Percentiles rank a stretch among this genome's conserved stretches.
Conservation (phyloP, 2,797 vertebrate species). For the Carduelis carduelis region DNA sequence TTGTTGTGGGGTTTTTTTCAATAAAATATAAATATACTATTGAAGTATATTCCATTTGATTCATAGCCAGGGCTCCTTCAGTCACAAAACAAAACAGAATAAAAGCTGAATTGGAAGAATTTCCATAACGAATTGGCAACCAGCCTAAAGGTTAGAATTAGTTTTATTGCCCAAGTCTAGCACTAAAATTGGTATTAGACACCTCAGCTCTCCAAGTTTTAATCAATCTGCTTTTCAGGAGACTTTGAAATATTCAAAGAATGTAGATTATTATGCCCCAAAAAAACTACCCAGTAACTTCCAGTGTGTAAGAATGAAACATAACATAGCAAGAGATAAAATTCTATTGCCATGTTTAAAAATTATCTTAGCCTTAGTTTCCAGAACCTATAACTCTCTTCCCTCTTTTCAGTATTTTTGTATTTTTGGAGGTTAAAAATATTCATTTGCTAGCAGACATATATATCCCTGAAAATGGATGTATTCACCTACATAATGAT, state of each 20-base stretch:
- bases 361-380: background rate
- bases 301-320: background rate
- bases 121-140: background rate
- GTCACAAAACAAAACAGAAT: slow-evolving; percentile 26
- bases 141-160: background rate
- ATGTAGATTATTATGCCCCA: background rate
- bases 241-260: background rate
- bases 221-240: slow-evolving; percentile 11
- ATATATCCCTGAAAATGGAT: background rate
- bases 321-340: background rate
- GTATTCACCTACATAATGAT: background rate
- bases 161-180: background rate
- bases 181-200: background rate
- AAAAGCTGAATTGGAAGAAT: slow-evolving; percentile 40
- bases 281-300: background rate
- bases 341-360: background rate
- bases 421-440: background rate
- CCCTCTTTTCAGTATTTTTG: background rate
- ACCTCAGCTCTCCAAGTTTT: background rate
- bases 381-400: background rate
- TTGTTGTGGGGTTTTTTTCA: background rate
- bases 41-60: background rate
- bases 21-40: background rate
- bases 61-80: background rate
- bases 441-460: background rate